Evolutionary conservation across 2,888 invertebrate genomes (phyloP).

Genomic region (Dryadula phaetusa): DNA sequence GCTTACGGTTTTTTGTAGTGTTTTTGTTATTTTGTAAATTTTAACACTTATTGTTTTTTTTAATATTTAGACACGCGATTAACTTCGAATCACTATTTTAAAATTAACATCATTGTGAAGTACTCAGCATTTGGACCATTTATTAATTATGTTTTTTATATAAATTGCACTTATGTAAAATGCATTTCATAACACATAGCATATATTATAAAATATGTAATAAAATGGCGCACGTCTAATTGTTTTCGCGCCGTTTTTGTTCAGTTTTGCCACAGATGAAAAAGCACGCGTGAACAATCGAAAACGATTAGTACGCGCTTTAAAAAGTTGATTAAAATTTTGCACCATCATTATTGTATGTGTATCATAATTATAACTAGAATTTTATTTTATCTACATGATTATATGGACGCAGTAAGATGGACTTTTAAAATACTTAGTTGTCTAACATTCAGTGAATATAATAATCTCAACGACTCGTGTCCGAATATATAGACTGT

Average conservation of each 20-base stretch:
- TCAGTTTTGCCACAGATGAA: slow-evolving; percentile 32
- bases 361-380: slow-evolving; percentile 45
- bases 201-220: slow-evolving; percentile 39
- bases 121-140: slow-evolving; percentile 67
- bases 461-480: slow-evolving; percentile 59
- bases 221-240: slow-evolving; percentile 37
- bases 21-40: slow-evolving; percentile 81
- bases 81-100: slow-evolving; percentile 67
- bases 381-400: slow-evolving; percentile 45
- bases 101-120: slow-evolving; percentile 54
- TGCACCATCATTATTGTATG: slow-evolving; percentile 47
- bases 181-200: slow-evolving; percentile 46
- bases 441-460: slow-evolving; percentile 49
- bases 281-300: slow-evolving; percentile 30
- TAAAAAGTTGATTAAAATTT: slow-evolving; percentile 44
- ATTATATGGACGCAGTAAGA: slow-evolving; percentile 40
- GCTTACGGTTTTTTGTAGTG: slow-evolving; percentile 73
- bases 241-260: slow-evolving; percentile 42
- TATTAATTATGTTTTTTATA: slow-evolving; percentile 45
- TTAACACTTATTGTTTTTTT: slow-evolving; percentile 72
- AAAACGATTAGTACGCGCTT: slow-evolving; percentile 51
- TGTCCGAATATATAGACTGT: slow-evolving; percentile 64
- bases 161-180: slow-evolving; percentile 48
- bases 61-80: slow-evolving; percentile 69
- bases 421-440: slow-evolving; percentile 37